phyloP scores from a whole-genome alignment of 2,888 invertebrate species.

The Boloria selene region DNA sequence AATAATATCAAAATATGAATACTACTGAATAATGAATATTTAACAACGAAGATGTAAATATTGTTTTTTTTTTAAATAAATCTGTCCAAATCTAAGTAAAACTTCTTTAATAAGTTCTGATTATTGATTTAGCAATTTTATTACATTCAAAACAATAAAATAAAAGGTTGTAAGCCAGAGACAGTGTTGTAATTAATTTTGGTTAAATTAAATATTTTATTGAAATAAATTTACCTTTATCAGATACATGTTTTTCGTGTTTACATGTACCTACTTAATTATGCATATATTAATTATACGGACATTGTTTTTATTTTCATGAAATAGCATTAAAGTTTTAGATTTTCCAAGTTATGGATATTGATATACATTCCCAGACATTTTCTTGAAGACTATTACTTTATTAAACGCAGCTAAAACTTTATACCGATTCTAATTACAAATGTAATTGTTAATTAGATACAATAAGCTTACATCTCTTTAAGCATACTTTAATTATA shows the following conservation, averaged over 20 bases:
- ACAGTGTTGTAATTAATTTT: too few relatives aligned
- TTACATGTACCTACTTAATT: too few relatives aligned
- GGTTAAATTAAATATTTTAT: too few relatives aligned
- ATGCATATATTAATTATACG: too few relatives aligned
- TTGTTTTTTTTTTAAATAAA: too few relatives aligned
- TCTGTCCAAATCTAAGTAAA: too few relatives aligned
- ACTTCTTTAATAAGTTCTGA: neutral
- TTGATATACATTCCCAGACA: neutral
- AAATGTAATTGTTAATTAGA: slow-evolving; percentile 49
- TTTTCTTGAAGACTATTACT: slow-evolving; percentile 13
- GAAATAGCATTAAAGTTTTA: neutral
- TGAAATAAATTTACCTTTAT: too few relatives aligned
- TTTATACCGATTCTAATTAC: slow-evolving; percentile 52
- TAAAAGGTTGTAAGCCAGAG: neutral
- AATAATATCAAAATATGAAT: neutral
- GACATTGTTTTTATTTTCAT: neutral
- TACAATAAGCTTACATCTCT: slow-evolving; percentile 42
- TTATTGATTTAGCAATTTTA: neutral
- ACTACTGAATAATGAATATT: neutral
- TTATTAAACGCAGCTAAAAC: slow-evolving; percentile 29
- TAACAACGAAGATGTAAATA: neutral
- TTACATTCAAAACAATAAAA: neutral
- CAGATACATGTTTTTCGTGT: too few relatives aligned
- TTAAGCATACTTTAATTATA: slow-evolving; percentile 14
- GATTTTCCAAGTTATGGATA: too few relatives aligned